Evolutionary conservation across 2,113 vertebrate species (phyloP).

Genomic region (Rhineura floridana): DNA sequence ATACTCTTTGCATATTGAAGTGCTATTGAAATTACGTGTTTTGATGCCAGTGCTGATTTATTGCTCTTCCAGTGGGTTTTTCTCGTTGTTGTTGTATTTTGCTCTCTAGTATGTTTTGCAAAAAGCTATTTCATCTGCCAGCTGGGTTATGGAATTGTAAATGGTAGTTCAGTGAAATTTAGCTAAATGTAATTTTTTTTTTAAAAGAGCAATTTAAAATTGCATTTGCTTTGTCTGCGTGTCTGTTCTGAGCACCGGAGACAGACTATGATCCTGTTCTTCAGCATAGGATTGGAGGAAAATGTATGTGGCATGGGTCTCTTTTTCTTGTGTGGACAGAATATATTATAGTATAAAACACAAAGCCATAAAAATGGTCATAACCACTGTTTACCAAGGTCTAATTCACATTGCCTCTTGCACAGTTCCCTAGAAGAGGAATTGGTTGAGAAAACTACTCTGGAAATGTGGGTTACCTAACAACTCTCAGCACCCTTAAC

Average conservation of each 20-base stretch:
- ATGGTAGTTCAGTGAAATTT: background rate
- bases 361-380: background rate
- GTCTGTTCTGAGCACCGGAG: background rate
- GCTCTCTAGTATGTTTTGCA: background rate
- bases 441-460: too few species aligned
- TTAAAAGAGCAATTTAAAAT: background rate
- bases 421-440: too few species aligned
- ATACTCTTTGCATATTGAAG: background rate
- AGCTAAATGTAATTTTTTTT: background rate
- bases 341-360: background rate
- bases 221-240: background rate
- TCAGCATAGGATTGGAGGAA: background rate
- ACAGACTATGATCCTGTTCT: background rate
- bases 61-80: background rate
- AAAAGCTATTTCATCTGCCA: background rate
- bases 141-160: background rate
- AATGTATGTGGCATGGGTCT: background rate
- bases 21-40: background rate
- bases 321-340: too few species aligned
- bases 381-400: background rate
- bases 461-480: too few species aligned
- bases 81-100: background rate
- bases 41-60: background rate
- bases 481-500: too few species aligned
- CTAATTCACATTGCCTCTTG: background rate